Base-by-base conservation (phyloP, 2,113 vertebrate genomes). In the Synodontis membranacea region DNA sequence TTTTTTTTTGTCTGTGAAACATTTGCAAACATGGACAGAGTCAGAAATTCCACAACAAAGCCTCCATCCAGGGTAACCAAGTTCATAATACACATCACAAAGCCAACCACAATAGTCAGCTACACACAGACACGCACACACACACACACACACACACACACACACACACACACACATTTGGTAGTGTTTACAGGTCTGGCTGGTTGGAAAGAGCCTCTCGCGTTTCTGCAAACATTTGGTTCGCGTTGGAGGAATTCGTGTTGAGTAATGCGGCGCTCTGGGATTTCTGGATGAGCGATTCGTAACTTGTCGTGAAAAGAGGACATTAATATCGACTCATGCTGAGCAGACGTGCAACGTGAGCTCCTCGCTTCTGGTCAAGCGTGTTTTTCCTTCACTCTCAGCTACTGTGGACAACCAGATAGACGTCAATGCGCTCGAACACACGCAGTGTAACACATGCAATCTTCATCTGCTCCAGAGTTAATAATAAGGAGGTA, bases 171-270 rank as follows among this genome's bases (percentile, higher is more conserved):
- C n/a, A 56, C 42, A 86, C 60, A 89, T 91, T 89, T 87, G 68
- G 87, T 89, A 64, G 48, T 86, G 91, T 92, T 91, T 88, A 87
- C 83, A 83, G 88, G 88, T 85, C 84, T 76, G 87, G 87, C 87
- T 83, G 86, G 76, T 86, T 87, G 80, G 86, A 90, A 86, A 37
- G 87, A 86, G 80, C 70, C 62, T 75, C 89, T 91, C 83, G 82
- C 52, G 84, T 89, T 88, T 84, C 78, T 86, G 80, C 86, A 90
- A 92, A 92, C 92, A 90, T 75, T 82, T 87, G 87, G 80, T 87
- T 74, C 66, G 52, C 28, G 83, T 81, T 54, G 48, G 25, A 75
- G 52, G 76, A 82, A 79, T n/a, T 34, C 25, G 42, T 44, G 88
- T 84, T 6, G 44, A 86, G 84, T 82, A 52, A 88, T 90, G 86